Conservation (phyloP, 2,888 invertebrate species). For the Drymonia ruficornis region DNA sequence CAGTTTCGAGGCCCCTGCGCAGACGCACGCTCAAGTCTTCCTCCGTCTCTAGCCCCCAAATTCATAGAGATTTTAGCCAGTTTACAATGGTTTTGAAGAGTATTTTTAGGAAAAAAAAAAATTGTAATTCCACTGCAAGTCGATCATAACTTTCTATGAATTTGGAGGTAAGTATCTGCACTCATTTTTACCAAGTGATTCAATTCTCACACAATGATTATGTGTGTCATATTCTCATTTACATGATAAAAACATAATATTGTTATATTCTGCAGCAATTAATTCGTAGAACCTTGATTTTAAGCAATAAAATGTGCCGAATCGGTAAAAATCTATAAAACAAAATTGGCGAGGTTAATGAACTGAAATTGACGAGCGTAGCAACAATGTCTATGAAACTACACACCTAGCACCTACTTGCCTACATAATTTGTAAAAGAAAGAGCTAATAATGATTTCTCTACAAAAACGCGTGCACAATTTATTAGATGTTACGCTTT, state of each 20-base stretch:
- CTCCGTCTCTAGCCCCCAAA: too few species aligned
- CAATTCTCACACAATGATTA: background rate
- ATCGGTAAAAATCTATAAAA: conserved; percentile 29
- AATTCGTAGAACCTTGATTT: conserved; percentile 9
- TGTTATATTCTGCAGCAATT: background rate
- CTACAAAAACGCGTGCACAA: background rate
- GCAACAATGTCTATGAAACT: conserved; percentile 29
- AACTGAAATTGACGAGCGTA: conserved; percentile 22
- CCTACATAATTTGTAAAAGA: conserved; percentile 7
- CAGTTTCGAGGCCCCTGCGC: conserved; percentile 53
- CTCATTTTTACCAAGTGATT: too few species aligned
- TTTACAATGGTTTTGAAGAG: too few species aligned
- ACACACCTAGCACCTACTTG: conserved; percentile 16
- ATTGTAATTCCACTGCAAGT: too few species aligned
- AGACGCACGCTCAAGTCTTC: conserved; percentile 9
- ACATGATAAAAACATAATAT: background rate
- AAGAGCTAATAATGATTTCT: background rate
- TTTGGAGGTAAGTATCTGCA: too few species aligned
- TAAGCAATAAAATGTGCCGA: conserved; percentile 6
- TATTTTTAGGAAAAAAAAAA: too few species aligned
- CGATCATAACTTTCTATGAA: too few species aligned
- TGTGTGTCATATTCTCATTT: background rate
- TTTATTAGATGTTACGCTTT: too few species aligned
- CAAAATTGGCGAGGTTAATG: conserved; percentile 24
- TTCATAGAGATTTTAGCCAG: too few species aligned